A percentile compares a stretch with the other conserved stretches of the same genome.
phyloP scores from a whole-genome alignment of 2,797 vertebrate species.

The Lacerta bilineata region DNA sequence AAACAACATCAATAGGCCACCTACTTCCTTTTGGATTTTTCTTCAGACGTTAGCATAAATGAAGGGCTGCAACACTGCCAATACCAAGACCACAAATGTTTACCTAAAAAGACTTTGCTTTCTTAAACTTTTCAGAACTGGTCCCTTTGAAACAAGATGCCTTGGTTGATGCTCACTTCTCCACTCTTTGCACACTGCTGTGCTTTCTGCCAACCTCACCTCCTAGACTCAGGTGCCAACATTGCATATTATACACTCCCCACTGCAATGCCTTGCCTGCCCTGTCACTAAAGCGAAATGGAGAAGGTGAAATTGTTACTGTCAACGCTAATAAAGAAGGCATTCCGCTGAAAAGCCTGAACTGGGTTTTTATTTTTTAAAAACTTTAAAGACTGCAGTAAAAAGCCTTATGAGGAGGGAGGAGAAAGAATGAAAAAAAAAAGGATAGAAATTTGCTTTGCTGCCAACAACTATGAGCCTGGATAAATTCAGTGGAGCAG shows the following conservation, averaged over 20 bases:
- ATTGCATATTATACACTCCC: neutral
- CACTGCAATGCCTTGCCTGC: neutral
- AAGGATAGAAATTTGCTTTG: conserved; percentile 64
- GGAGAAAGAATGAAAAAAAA: conserved; percentile 30
- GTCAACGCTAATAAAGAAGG: conserved; percentile 49
- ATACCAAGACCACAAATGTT: neutral
- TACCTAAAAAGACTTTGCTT: neutral
- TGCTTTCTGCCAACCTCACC: neutral
- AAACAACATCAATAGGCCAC: neutral
- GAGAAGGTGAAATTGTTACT: conserved; percentile 33
- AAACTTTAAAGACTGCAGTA: conserved; percentile 48
- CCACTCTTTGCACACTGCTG: neutral
- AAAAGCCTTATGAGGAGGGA: conserved; percentile 39
- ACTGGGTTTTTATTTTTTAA: conserved; percentile 56
- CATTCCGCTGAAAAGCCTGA: conserved; percentile 55
- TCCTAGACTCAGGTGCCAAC: neutral
- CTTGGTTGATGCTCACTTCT: neutral
- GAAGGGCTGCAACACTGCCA: neutral
- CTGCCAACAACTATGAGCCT: conserved; percentile 60
- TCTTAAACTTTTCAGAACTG: neutral
- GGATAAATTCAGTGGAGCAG: conserved; percentile 75
- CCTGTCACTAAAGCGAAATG: conserved; percentile 20
- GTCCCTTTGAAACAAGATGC: neutral
- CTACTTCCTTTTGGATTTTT: no score
- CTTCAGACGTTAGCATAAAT: neutral